Base-by-base conservation (phyloP, 2,888 invertebrate species). In the Phengaris alcon region DNA sequence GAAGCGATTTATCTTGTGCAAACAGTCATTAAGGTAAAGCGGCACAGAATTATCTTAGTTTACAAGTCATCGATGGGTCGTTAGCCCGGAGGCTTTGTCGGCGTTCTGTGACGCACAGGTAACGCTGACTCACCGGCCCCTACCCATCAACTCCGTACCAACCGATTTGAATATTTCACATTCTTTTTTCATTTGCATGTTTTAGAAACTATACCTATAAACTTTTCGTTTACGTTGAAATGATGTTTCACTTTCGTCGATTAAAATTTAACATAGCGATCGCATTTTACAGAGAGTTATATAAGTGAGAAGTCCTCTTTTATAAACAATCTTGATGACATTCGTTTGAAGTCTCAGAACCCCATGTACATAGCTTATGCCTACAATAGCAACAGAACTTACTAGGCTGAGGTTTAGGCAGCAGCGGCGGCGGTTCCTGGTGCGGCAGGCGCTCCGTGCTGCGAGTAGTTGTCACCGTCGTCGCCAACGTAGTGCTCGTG, bases 401-500 rank as follows among this genome's bases (percentile, higher is more conserved):
- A 74, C 74, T 68, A 5, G 74, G 44, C 44, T 55, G 73, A 2
- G 57, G 55, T 6, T n/a, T 74, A 7, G 72, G 68, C 12, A 13
- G 76, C 6, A 75, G 75, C 22, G 64, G 73, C 8, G 75, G 74
- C 57, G 79, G 79, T 69, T 78, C 79, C 7, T 79, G 81, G 69
- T 81, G 77, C 22, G 81, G 79, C 68, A 80, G 81, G 22, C 81
- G 80, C 70, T 79, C 77, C 59, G 82, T 79, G 55, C 81, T 75
- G 22, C 82, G 77, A 51, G 82, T 68, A 35, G 80, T 55, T 69
- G 84, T 77, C 69, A 82, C 77, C 59, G 80, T 79, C 73, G 83
- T 76, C 68, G 82, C 82, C 68, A 78, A 76, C 54, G 85, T 81
- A 75, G 84, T 82, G 79, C 82, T 87, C 15, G 84, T 81, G n/a